Conservation (phyloP, 2,888 invertebrate genomes). For the Parnassius glacialis region DNA sequence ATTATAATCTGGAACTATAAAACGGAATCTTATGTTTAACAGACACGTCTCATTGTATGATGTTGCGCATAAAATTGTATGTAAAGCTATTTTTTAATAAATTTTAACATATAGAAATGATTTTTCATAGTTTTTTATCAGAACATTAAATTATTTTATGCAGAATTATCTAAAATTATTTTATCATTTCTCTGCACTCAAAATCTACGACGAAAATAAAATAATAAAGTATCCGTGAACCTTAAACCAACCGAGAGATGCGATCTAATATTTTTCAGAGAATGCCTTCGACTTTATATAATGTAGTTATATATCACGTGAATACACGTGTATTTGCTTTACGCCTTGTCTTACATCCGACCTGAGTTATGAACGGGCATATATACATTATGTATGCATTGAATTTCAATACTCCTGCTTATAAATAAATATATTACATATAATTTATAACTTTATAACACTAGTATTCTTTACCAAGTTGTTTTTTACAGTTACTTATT, state of each 20-base stretch:
- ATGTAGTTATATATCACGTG: constrained; percentile 25
- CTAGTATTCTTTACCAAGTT: too few relatives aligned
- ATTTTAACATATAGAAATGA: too few relatives aligned
- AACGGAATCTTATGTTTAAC: too few relatives aligned
- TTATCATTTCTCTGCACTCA: neutral
- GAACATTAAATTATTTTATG: too few relatives aligned
- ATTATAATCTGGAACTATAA: too few relatives aligned
- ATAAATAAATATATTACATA: neutral
- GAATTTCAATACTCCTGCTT: constrained; percentile 12
- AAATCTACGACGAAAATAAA: neutral
- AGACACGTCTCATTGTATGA: too few relatives aligned
- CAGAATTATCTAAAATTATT: too few relatives aligned
- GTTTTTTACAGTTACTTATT: too few relatives aligned
- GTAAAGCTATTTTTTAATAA: too few relatives aligned
- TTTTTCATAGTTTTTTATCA: too few relatives aligned
- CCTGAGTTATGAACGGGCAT: constrained; percentile 16
- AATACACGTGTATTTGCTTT: constrained; percentile 19
- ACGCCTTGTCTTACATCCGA: constrained; percentile 12
- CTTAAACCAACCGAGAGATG: constrained; percentile 60
- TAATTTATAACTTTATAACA: too few relatives aligned
- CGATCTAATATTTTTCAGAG: constrained; percentile 41
- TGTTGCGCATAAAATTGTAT: too few relatives aligned
- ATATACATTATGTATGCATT: constrained; percentile 13
- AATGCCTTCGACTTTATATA: constrained; percentile 41
- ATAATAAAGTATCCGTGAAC: constrained; percentile 56